Base-by-base conservation (phyloP, 2,797 vertebrate genomes). In the Moxostoma hubbsi region DNA sequence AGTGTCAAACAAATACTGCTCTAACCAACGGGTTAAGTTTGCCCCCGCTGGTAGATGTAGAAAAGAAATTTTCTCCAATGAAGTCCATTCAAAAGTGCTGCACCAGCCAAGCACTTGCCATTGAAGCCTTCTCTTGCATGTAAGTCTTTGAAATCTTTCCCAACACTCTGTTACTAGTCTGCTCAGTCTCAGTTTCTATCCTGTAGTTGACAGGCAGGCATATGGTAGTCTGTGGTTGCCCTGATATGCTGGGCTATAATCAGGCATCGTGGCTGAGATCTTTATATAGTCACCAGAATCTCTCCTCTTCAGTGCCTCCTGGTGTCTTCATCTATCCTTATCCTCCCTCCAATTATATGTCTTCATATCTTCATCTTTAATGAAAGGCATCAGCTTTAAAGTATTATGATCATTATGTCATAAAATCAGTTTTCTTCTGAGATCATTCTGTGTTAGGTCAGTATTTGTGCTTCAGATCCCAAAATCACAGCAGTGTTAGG, bases 221-320 rank as follows among this genome's bases (percentile, higher is more conserved):
- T 78, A 83, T 83, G 77, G 77, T 47, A 62, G 75, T 50, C 68
- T 65, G 79, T 57, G 50, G 57, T 58, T 75, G 49, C 79, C 45
- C 54, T 63, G 66, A 79, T 69, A 75, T 63, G 63, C 66, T 61
- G 75, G 55, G 46, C 11, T 45, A 10, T 77, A 57, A 61, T 61
- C 45, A 15, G 47, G 50, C 69, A 51, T 73, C 75, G 62, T 82
- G 53, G 15, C 66, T 61, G 62, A 81, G 69, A 57, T 66, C 72
- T 81, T 81, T 36, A 36, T 36, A 73, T 85, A 79, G 76, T 53
- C 36, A 9, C 63, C 16, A 54, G 64, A 66, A 57, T 75, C 62
- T 70, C 49, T 68, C 36, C 36, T 36, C 36, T 50, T 70, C 58
- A 10, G 67, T 80, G 77, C 58, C 49, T 55, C 75, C 68, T 2